Evolutionary conservation across 1,140 invertebrate species (phyloP).

Genomic region (Ridgeia piscesae): DNA sequence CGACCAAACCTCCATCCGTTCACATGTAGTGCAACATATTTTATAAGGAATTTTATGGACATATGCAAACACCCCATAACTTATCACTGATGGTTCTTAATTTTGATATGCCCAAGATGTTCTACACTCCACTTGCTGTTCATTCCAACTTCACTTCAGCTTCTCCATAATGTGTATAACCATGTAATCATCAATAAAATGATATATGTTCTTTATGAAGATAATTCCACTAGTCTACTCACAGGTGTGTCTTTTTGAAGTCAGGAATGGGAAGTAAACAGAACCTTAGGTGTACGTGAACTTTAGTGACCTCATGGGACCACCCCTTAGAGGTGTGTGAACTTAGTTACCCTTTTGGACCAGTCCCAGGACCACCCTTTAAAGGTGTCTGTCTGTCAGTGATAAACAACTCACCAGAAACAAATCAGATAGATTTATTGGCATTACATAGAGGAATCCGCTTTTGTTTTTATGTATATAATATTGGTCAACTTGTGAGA

Average conservation of each 20-base stretch:
- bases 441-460: not conserved
- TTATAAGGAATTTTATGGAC: too few relatives aligned
- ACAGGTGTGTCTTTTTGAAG: too few relatives aligned
- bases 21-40: too few relatives aligned
- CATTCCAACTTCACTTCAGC: not conserved
- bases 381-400: not conserved
- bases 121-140: not conserved
- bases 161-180: not conserved
- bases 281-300: not conserved
- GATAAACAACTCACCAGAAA: not conserved
- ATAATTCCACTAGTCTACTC: too few relatives aligned
- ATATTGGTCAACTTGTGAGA: not conserved
- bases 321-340: too few relatives aligned
- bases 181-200: not conserved
- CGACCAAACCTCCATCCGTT: too few relatives aligned
- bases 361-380: too few relatives aligned
- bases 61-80: too few relatives aligned
- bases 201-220: too few relatives aligned
- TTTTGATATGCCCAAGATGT: too few relatives aligned
- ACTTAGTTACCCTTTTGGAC: too few relatives aligned
- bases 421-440: constrained; percentile 6
- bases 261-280: not conserved
- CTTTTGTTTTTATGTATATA: constrained; percentile 2
- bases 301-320: not conserved
- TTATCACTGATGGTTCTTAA: too few relatives aligned